Evolutionary conservation across 2,888 invertebrate genomes (phyloP).

Genomic region (Coleophora deauratella): DNA sequence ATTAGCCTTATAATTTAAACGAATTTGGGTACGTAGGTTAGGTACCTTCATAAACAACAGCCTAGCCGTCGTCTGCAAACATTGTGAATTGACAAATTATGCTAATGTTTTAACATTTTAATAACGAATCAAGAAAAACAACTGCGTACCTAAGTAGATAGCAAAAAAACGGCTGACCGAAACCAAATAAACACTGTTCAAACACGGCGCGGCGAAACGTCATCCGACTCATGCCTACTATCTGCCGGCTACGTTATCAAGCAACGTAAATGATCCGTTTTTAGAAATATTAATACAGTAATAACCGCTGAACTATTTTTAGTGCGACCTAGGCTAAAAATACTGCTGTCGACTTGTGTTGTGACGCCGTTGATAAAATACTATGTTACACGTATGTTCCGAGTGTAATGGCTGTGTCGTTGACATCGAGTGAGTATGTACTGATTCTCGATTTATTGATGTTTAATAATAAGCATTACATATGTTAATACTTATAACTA

Average conservation of each 20-base stretch:
- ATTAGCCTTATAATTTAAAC: too few relatives aligned
- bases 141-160: conserved; percentile 5
- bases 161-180: too few relatives aligned
- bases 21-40: too few relatives aligned
- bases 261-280: conserved; percentile 66
- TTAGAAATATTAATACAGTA: conserved; percentile 75
- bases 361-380: conserved; percentile 42
- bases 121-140: too few relatives aligned
- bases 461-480: too few relatives aligned
- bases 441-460: conserved; percentile 44
- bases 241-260: conserved; percentile 63
- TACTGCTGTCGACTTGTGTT: conserved; percentile 47
- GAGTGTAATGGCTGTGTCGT: conserved; percentile 47
- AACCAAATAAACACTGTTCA: conserved; percentile 38
- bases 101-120: conserved; percentile 2
- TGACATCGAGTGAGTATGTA: conserved; percentile 45
- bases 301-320: conserved; percentile 71
- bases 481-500: too few relatives aligned
- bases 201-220: conserved; percentile 42
- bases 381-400: conserved; percentile 41
- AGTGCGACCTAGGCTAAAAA: conserved; percentile 72
- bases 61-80: too few relatives aligned
- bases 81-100: neutral
- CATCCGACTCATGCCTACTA: conserved; percentile 50
- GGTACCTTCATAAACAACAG: too few relatives aligned